Base-by-base conservation (phyloP, 2,113 vertebrate species). In the Dipodomys stephensi region DNA sequence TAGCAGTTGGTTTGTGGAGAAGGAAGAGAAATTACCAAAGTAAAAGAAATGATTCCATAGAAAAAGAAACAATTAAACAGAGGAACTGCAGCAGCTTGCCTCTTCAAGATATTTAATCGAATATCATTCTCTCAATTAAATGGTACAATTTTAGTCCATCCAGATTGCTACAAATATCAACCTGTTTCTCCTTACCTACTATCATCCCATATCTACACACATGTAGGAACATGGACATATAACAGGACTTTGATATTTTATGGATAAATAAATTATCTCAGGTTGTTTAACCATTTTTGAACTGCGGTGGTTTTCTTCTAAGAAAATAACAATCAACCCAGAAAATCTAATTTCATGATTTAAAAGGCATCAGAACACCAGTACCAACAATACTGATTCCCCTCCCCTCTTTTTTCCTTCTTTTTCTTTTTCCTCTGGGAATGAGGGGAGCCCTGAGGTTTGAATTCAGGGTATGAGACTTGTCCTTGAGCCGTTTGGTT, bases 151-250 rank as follows among this genome's bases (percentile, higher is more conserved):
- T 71, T 27, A 35, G 44, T 39, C 35, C 30, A 39, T 15, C 7
- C 32, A 3, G 62, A 2, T 73, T 15, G 20, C 9, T 0, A 30
- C 35, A 77, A 77, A 39, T 76, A 13, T 69, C 20, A 90, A 72
- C 0, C 4, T n/a, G 6, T 85, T 27, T 6, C 25, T 71, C 62
- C 4, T 22, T 2, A 65, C n/a, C 0, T 2, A 49, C 39, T 4
- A 35, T 44, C n/a, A 77, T 35, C 30, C 15, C 11, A 9, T 68
- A 62, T 44, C 19, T 3, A 76, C 32, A 72, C 6, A 72, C 5
- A 3, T 15, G 67, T 22, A 28, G 18, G 39, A 74, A 53, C 10
- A 64, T 23, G 16, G 15, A 46, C 12, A 67, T 3, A 62, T 32
- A 62, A 0, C 28, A 46, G 19, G 20, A 16, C 16, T 74, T 77